Evolutionary conservation across 2,797 vertebrate genomes (phyloP).

Genomic region (Pempheris klunzingeri): DNA sequence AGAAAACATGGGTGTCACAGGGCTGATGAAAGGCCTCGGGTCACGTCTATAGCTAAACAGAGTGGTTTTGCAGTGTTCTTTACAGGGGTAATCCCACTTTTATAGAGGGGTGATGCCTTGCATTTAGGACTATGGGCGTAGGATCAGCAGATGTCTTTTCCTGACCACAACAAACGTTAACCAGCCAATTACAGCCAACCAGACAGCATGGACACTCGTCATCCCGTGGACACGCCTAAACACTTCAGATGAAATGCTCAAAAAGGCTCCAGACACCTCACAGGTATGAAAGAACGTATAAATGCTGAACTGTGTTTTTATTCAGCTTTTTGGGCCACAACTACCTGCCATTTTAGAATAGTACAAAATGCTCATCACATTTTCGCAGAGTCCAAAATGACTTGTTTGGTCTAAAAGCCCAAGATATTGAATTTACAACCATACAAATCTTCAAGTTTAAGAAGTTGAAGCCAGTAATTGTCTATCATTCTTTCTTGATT

Average conservation of each 20-base stretch:
- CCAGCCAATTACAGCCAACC: background rate
- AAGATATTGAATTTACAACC: background rate
- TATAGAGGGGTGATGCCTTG: background rate
- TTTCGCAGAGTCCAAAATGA: background rate
- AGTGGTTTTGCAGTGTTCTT: constrained; percentile 24
- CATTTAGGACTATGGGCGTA: constrained; percentile 6
- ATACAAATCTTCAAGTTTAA: background rate
- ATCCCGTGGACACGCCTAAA: background rate
- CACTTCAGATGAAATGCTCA: constrained; percentile 1
- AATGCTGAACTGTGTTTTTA: background rate
- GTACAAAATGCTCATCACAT: background rate
- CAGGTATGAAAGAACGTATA: background rate
- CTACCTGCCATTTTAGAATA: background rate
- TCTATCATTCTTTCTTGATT: background rate
- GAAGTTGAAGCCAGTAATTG: background rate
- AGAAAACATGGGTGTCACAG: constrained; percentile 26
- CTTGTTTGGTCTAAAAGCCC: background rate
- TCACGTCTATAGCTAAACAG: constrained; percentile 17
- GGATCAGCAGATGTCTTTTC: constrained; percentile 16
- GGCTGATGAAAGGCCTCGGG: constrained; percentile 17
- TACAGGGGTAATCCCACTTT: constrained; percentile 33
- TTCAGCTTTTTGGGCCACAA: background rate
- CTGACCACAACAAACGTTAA: constrained; percentile 6
- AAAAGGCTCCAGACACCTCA: constrained; percentile 7
- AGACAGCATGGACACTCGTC: background rate